Evolutionary conservation across 2,797 vertebrate genomes (phyloP).

Genomic region (Aphelocoma californica): DNA sequence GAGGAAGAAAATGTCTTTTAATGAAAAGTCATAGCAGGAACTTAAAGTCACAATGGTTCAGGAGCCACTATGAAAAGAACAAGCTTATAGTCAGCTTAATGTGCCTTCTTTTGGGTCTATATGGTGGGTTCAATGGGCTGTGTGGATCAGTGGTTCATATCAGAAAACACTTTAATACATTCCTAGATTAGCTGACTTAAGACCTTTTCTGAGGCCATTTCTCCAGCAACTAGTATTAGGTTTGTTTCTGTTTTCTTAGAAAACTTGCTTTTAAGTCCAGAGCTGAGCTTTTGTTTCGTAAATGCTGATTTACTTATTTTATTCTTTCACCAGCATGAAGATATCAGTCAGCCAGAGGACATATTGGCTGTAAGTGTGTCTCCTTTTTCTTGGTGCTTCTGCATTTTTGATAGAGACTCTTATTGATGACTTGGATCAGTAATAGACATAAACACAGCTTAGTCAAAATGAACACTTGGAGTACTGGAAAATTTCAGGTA

Average conservation of each 20-base stretch:
- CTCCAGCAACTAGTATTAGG: neutral
- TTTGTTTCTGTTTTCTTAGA: neutral
- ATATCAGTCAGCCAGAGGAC: conserved; percentile 79
- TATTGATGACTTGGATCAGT: neutral
- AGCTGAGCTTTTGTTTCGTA: neutral
- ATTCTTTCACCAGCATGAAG: conserved; percentile 77
- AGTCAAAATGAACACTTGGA: neutral
- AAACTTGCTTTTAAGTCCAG: neutral
- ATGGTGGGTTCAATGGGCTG: neutral
- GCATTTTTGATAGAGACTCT: neutral
- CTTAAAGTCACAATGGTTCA: neutral
- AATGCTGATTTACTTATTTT: neutral
- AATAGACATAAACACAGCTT: neutral
- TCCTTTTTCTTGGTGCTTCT: neutral
- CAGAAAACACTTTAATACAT: neutral
- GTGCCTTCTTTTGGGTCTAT: neutral
- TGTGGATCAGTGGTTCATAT: neutral
- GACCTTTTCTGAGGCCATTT: neutral
- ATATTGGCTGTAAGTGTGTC: conserved; percentile 76
- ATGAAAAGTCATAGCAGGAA: neutral
- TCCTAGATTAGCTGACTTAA: neutral
- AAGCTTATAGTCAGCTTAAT: neutral
- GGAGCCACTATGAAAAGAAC: neutral
- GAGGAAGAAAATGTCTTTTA: neutral
- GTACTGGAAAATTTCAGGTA: neutral